Evolutionary conservation across 2,113 vertebrate genomes (phyloP).

Genomic region (Nestor notabilis): DNA sequence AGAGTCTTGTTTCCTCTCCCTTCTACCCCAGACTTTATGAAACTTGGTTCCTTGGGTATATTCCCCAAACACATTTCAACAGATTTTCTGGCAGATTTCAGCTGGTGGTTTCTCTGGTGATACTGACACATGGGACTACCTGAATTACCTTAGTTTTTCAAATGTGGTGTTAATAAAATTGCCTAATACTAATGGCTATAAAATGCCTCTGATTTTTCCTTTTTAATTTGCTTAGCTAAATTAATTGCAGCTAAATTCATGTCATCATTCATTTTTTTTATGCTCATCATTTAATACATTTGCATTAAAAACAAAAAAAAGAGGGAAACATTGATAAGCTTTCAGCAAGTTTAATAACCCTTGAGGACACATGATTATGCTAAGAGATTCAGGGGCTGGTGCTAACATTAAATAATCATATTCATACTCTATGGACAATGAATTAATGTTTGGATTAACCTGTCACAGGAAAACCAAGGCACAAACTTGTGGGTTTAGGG

Average conservation of each 20-base stretch:
- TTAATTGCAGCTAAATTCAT: neutral
- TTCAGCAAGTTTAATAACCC: neutral
- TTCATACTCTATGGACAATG: neutral
- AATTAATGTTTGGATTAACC: neutral
- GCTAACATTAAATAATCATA: conserved; percentile 2
- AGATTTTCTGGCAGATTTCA: neutral
- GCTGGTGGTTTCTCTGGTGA: neutral
- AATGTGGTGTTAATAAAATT: neutral
- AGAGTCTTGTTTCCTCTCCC: neutral
- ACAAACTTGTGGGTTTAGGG: neutral
- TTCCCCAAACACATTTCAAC: neutral
- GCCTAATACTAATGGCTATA: fast-evolving
- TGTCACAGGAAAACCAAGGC: neutral
- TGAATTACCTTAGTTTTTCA: neutral
- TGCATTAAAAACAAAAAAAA: neutral
- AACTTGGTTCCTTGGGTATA: neutral
- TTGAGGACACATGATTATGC: neutral
- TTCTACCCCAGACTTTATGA: neutral
- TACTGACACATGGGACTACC: neutral
- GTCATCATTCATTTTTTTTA: neutral
- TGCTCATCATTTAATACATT: neutral
- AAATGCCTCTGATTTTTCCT: neutral
- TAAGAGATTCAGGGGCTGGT: neutral
- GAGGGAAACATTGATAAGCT: neutral
- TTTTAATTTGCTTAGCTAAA: conserved; percentile 39